Conservation (phyloP, 2,113 vertebrate species). For the Casuarius casuarius region DNA sequence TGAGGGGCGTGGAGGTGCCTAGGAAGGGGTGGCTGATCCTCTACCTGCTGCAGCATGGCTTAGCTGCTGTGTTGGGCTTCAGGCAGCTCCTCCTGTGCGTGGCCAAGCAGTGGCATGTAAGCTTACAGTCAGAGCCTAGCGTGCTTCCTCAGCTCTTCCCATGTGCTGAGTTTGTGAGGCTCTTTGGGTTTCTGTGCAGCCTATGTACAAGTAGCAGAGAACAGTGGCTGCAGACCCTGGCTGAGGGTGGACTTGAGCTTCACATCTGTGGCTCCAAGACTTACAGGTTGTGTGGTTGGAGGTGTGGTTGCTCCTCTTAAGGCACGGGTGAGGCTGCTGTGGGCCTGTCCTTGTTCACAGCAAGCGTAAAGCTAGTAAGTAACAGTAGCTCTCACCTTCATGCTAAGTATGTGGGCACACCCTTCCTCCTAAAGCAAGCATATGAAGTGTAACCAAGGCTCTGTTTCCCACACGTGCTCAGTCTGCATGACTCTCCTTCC, state of each 20-base stretch:
- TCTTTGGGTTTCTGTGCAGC: not conserved
- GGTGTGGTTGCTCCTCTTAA: not conserved
- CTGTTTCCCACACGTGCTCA: slow-evolving; percentile 40
- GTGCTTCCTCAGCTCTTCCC: not conserved
- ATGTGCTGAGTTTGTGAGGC: not conserved
- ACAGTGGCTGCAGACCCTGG: not conserved
- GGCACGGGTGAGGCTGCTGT: not conserved
- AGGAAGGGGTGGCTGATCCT: not conserved
- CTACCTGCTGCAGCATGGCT: not conserved
- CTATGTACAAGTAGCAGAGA: not conserved
- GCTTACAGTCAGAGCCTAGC: not conserved
- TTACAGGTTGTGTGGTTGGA: not conserved
- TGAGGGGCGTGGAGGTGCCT: not conserved
- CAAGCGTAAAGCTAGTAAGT: not conserved
- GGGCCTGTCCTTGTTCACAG: not conserved
- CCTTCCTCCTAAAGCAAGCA: not conserved
- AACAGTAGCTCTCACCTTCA: not conserved
- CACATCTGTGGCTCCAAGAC: not conserved
- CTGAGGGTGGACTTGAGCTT: not conserved
- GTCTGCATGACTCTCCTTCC: slow-evolving; percentile 34
- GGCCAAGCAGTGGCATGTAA: not conserved
- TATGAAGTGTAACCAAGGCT: not conserved
- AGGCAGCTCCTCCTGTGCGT: not conserved
- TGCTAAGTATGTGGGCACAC: not conserved
- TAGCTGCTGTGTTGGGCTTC: not conserved